These are phyloP conservation scores for Todus mexicanus DNA, from an alignment of 2,797 vertebrate genomes.

Conservation along the genomic window DNA sequence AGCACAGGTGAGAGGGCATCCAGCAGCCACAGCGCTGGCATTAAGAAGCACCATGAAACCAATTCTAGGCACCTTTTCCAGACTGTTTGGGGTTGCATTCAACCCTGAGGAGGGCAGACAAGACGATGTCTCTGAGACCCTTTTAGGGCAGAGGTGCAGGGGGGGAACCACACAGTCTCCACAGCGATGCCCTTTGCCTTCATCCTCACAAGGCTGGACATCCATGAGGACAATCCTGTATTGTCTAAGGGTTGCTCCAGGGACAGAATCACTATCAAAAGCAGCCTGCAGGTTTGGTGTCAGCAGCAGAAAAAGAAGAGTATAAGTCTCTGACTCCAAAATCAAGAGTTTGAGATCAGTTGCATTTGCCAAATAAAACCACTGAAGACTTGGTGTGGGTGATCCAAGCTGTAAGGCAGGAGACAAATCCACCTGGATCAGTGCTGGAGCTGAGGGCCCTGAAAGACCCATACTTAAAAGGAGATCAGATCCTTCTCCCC, in stretches of 20 bases:
- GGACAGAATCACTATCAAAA: neutral
- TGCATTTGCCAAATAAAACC: neutral
- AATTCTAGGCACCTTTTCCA: neutral
- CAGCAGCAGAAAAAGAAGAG: neutral
- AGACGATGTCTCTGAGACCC: neutral
- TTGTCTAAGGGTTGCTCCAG: neutral
- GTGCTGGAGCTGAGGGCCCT: neutral
- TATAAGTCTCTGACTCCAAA: neutral
- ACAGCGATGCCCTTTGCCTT: neutral
- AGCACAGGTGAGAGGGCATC: accelerated
- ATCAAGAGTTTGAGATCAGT: neutral
- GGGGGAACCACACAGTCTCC: neutral
- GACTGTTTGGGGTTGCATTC: neutral
- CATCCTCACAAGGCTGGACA: neutral
- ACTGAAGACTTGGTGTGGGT: neutral
- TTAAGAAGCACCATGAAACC: neutral
- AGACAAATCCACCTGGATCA: neutral
- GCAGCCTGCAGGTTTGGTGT: neutral
- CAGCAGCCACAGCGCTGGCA: accelerated
- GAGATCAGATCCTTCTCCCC: neutral
- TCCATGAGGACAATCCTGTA: neutral
- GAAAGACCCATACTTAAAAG: neutral
- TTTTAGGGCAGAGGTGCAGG: neutral
- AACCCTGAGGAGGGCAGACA: neutral
- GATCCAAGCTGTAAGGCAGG: neutral